Evolutionary conservation across 2,797 vertebrate species (phyloP), one percentile per base, ranked within the genome.

Genomic region (Sebastolobus altivelis): DNA sequence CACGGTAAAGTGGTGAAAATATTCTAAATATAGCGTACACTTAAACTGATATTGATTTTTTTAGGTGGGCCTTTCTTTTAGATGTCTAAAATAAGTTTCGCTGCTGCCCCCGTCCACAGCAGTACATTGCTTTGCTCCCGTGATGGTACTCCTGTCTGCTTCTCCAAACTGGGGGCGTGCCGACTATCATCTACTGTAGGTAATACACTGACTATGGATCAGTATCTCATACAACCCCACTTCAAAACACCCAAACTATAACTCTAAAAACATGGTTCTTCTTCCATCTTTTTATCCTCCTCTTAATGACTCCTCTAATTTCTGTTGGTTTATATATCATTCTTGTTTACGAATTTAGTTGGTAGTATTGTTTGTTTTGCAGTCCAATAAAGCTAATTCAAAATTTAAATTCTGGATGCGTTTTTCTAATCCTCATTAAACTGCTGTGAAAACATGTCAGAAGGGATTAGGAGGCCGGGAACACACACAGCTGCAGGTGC

Each of bases 401-500:
- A 73, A 69, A 76, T 78, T 63, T 14, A 2, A 58, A 84, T 79
- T 70, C 58, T 12, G n/a, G 35, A 46, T 27, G 4, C 14, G 43
- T 63, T 77, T 60, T 37, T 31, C 59, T 68, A 72, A 80, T 73
- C 72, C 59, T 31, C 1, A 8, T 11, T 59, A 69, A 84, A 81
- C 37, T 16, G 67, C 54, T 73, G 55, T 61, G 73, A 78, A 66
- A 75, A 73, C 76, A 65, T 16, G 63, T 46, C 67, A 65, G 27
- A 13, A 18, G 37, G 72, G 59, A 71, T 73, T 75, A 72, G 20
- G 10, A 40, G 29, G n/a, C 43, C 37, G 31, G 14, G 22, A 49
- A 66, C 37, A 66, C 22, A 78, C 68, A 37, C 25, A 52, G 49
- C 18, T 52, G 49, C 49, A 52, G 49, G 49, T n/a, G 49, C 49